These are phyloP conservation scores for Pongo abelii DNA, from an alignment of 2,113 vertebrate genomes.

Conservation along the genomic window DNA sequence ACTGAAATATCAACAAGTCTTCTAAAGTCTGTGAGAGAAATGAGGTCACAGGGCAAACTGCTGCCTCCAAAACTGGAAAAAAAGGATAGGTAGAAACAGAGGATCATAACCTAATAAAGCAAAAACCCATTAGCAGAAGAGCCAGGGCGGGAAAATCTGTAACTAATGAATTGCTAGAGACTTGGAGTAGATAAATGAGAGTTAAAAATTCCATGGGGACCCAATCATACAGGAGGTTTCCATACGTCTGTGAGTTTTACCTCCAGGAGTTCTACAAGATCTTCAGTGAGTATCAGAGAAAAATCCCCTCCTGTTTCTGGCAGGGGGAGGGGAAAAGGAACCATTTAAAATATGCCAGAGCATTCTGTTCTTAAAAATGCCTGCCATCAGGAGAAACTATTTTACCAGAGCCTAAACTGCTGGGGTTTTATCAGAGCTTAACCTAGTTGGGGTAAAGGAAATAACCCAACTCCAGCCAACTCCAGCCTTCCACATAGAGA, in stretches of 20 bases:
- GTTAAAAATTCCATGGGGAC: not conserved
- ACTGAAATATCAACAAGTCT: not conserved
- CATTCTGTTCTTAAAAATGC: not conserved
- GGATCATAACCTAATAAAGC: not conserved
- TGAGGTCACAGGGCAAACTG: not conserved
- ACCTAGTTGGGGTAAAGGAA: not conserved
- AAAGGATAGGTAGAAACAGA: not conserved
- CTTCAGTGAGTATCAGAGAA: not conserved
- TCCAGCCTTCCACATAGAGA: not conserved
- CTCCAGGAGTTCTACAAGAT: not conserved
- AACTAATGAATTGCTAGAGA: not conserved
- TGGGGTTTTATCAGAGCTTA: not conserved
- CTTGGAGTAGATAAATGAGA: not conserved
- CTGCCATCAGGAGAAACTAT: not conserved
- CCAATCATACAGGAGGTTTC: not conserved
- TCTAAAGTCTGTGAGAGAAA: not conserved
- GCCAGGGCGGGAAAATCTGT: not conserved
- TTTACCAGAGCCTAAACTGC: not conserved
- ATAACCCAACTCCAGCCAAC: not conserved
- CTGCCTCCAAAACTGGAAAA: not conserved
- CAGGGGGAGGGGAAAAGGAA: not conserved
- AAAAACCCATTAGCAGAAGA: not conserved
- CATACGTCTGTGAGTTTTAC: not conserved
- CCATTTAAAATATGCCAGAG: not conserved
- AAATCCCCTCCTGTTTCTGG: not conserved